These are phyloP conservation scores for Platysteira castanea DNA, from an alignment of 2,113 vertebrate species.

Conservation along the genomic window DNA sequence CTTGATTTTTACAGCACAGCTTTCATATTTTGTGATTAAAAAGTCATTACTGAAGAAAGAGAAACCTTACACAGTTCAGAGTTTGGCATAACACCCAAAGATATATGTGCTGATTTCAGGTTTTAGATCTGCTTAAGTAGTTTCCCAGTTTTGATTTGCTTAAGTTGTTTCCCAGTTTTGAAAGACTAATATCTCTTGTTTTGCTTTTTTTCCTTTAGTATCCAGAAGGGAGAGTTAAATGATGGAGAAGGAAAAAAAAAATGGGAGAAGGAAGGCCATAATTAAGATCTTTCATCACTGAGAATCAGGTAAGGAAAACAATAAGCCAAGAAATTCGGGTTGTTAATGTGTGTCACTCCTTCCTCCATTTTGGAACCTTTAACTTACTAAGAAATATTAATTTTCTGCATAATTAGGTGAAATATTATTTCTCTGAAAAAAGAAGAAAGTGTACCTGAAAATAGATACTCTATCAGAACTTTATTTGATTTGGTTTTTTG, in stretches of 20 bases:
- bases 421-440: not conserved
- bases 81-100: not conserved
- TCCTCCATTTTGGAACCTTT: not conserved
- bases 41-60: not conserved
- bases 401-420: not conserved
- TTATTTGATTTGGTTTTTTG: not conserved
- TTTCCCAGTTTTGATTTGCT: not conserved
- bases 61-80: not conserved
- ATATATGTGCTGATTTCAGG: not conserved
- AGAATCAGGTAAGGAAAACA: not conserved
- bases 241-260: not conserved
- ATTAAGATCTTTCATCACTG: not conserved
- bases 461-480: not conserved
- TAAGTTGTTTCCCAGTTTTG: not conserved
- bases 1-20: not conserved
- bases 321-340: not conserved
- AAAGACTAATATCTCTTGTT: not conserved
- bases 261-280: accelerated
- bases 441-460: not conserved
- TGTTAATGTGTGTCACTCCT: not conserved
- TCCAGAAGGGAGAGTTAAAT: not conserved
- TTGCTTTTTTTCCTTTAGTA: not conserved
- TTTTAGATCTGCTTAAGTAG: not conserved
- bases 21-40: not conserved
- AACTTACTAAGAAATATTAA: not conserved